Conservation (phyloP, 2,113 vertebrate species). For the Cnemophilus loriae region DNA sequence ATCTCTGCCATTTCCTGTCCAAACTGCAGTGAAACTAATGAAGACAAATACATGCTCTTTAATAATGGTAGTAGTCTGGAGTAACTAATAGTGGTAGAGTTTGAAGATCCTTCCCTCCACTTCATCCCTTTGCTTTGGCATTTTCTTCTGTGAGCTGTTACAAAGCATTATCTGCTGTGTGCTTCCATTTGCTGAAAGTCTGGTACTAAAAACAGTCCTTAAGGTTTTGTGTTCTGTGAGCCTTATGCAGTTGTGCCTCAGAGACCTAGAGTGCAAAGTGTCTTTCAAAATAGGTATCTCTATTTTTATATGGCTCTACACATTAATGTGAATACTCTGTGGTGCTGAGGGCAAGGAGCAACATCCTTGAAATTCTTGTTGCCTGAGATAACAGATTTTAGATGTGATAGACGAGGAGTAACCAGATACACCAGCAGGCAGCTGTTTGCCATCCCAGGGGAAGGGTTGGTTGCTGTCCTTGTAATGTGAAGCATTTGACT, state of each 20-base stretch:
- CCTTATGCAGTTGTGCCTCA: background rate
- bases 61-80: background rate
- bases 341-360: background rate
- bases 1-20: background rate
- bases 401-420: background rate
- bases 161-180: background rate
- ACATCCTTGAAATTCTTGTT: background rate
- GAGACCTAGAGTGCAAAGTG: background rate
- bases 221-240: background rate
- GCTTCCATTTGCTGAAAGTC: background rate
- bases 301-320: background rate
- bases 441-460: background rate
- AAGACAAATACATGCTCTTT: background rate
- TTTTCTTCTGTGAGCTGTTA: background rate
- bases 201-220: background rate
- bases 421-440: background rate
- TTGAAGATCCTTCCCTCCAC: background rate
- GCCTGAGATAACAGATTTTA: background rate
- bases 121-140: background rate
- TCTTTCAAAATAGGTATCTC: background rate
- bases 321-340: background rate
- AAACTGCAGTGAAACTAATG: background rate
- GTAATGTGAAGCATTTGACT: background rate
- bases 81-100: background rate
- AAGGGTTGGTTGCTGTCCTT: background rate